phyloP scores from a whole-genome alignment of 53 echinoderm and acorn worm genomes.

The Henricia sp. region DNA sequence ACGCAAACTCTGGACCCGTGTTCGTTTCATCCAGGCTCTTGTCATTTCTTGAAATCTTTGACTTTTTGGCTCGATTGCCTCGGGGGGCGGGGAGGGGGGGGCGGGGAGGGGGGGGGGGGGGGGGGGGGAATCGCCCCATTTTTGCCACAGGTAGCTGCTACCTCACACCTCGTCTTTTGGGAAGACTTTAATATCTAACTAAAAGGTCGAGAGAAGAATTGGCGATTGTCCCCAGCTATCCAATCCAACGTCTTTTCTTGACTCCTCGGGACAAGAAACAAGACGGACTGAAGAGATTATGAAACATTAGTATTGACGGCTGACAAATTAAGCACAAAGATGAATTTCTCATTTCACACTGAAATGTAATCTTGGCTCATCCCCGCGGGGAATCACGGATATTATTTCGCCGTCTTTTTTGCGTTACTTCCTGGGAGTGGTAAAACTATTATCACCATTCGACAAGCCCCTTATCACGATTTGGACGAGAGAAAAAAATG shows the following conservation, averaged over 20 bases:
- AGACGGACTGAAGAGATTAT: neutral
- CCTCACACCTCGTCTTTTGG: neutral
- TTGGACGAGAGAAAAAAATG: too few relatives aligned
- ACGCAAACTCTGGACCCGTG: neutral
- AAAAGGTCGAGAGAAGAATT: slow-evolving; percentile 2
- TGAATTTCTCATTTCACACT: neutral
- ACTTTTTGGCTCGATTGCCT: too few relatives aligned
- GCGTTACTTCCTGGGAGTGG: neutral
- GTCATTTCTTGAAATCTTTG: neutral
- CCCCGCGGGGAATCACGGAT: neutral
- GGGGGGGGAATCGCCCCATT: too few relatives aligned
- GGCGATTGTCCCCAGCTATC: neutral
- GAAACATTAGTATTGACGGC: neutral
- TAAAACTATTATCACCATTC: neutral
- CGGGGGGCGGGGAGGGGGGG: too few relatives aligned
- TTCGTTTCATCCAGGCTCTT: neutral
- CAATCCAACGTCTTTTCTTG: neutral
- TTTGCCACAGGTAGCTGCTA: too few relatives aligned
- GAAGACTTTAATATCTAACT: neutral
- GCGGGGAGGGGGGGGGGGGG: too few relatives aligned
- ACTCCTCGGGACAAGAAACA: neutral
- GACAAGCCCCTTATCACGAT: neutral
- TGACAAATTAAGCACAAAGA: neutral
- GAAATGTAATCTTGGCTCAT: neutral
- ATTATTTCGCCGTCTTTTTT: neutral